Evolutionary conservation across 2,113 vertebrate genomes (phyloP).

Genomic region (Equus quagga): DNA sequence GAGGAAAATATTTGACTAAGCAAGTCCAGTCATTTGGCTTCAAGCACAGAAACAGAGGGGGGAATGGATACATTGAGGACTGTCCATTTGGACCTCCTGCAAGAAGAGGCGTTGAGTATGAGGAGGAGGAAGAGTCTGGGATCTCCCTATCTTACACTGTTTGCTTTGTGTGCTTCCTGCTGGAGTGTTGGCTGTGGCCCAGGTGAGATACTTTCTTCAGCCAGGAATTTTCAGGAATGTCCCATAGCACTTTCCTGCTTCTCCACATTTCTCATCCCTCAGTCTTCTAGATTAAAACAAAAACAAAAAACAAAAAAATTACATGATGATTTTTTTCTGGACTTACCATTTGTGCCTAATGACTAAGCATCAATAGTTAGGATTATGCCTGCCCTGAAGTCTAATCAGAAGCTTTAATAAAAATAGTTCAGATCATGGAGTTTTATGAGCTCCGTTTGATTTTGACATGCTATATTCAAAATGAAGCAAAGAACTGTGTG

Average conservation of each 20-base stretch:
- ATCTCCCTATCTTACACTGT: not conserved
- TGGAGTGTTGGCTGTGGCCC: no score
- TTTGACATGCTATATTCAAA: not conserved
- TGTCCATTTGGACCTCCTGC: not conserved
- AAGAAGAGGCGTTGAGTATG: fast-evolving
- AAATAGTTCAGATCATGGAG: not conserved
- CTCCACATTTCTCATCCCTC: not conserved
- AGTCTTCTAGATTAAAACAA: not conserved
- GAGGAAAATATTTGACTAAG: not conserved
- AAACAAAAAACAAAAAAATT: not conserved
- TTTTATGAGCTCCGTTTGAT: not conserved
- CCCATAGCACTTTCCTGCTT: not conserved
- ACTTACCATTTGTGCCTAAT: not conserved
- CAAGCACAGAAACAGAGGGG: not conserved
- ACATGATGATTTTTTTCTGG: not conserved
- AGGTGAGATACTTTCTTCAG: fast-evolving
- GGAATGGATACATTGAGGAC: not conserved
- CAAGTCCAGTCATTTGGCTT: not conserved
- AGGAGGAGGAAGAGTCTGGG: not conserved
- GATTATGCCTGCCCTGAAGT: not conserved
- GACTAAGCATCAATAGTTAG: not conserved
- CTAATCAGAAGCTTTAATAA: not conserved
- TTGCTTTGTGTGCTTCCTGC: fast-evolving
- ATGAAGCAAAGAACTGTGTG: not conserved
- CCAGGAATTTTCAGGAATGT: not conserved